Conservation (phyloP, 2,113 vertebrate species). For the Stictonetta naevosa region DNA sequence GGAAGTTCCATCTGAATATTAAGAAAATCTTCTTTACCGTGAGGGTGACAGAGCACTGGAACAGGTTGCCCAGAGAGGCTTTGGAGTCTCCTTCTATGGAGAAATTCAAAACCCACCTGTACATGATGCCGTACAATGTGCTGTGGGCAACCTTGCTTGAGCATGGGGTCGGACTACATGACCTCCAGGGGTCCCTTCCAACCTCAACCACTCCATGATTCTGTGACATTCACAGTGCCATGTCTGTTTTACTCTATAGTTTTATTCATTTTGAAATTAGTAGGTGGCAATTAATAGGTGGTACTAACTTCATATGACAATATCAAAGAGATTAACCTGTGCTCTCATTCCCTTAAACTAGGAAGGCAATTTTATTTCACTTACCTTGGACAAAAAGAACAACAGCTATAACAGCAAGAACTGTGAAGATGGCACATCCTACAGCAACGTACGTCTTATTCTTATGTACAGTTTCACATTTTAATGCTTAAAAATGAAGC, state of each 20-base stretch:
- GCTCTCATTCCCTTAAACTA: background rate
- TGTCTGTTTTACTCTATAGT: background rate
- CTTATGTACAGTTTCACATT: constrained; percentile 49
- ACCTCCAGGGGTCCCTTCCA: too few species aligned
- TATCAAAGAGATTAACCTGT: background rate
- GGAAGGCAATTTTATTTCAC: background rate
- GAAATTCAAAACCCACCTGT: too few species aligned
- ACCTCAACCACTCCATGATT: too few species aligned
- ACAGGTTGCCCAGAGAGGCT: too few species aligned
- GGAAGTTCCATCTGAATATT: too few species aligned
- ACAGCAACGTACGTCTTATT: constrained; percentile 52
- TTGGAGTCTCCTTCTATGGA: too few species aligned
- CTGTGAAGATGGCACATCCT: constrained; percentile 15
- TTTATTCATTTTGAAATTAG: background rate
- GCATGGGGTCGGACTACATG: too few species aligned
- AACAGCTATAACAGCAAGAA: constrained; percentile 54
- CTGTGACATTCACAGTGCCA: background rate
- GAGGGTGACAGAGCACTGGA: too few species aligned
- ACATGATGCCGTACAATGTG: too few species aligned
- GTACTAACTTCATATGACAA: background rate
- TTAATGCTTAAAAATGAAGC: constrained; percentile 69
- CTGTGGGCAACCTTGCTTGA: too few species aligned
- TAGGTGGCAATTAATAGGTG: background rate
- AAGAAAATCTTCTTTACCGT: too few species aligned
- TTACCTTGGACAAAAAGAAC: constrained; percentile 75